phyloP scores from a whole-genome alignment of 2,797 vertebrate species.

The Phataginus tetradactyla region DNA sequence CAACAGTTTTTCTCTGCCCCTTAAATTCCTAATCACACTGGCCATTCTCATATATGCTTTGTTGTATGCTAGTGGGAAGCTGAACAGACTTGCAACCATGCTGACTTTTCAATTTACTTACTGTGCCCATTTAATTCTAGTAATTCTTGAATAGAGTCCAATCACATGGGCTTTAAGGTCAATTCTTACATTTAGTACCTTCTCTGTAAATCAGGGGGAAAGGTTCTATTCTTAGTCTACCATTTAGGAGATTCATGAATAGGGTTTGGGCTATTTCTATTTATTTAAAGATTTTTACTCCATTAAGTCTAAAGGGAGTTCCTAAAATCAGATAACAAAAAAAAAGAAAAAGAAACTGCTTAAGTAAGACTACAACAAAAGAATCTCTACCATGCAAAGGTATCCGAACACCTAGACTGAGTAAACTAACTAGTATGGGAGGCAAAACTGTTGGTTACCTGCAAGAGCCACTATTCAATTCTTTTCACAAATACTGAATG shows the following conservation, averaged over 20 bases:
- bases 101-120: slow-evolving; percentile 50
- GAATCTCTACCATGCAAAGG: neutral
- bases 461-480: neutral
- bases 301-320: neutral
- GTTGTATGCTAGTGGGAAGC: neutral
- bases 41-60: neutral
- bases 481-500: slow-evolving; percentile 30
- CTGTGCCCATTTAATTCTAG: neutral
- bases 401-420: neutral
- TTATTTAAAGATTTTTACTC: slow-evolving; percentile 4
- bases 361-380: neutral
- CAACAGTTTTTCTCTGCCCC: neutral
- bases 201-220: neutral
- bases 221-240: neutral
- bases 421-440: neutral
- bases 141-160: neutral
- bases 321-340: neutral
- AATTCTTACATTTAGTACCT: neutral
- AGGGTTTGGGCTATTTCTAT: neutral
- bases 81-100: neutral
- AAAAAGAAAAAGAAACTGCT: neutral
- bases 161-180: neutral
- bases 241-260: neutral
- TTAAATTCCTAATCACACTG: neutral
- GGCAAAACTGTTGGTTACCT: neutral